Evolutionary conservation across 2,113 vertebrate genomes (phyloP).

Genomic region (Pithys albifrons): DNA sequence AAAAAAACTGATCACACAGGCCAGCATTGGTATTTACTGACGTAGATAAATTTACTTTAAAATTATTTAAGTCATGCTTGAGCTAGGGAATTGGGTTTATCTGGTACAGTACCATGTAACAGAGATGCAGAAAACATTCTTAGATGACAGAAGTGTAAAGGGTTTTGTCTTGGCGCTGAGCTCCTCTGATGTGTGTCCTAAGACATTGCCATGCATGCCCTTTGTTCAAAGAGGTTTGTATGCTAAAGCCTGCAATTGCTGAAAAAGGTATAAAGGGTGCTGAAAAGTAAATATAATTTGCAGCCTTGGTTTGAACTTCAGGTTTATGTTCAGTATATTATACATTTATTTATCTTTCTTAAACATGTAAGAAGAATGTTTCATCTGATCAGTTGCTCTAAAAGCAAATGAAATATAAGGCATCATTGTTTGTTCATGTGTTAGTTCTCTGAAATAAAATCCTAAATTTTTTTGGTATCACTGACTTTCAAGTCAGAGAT

Average conservation of each 20-base stretch:
- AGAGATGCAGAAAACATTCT: neutral
- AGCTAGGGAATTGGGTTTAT: neutral
- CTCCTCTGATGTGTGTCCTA: neutral
- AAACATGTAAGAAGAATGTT: neutral
- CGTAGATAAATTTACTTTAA: neutral
- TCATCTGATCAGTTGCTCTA: neutral
- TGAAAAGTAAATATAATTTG: neutral
- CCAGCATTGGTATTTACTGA: neutral
- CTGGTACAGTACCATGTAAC: neutral
- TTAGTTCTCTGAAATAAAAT: neutral
- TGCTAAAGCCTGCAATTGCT: neutral
- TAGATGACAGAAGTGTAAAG: neutral
- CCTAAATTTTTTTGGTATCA: neutral
- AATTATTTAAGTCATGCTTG: neutral
- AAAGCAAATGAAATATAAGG: neutral
- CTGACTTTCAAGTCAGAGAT: neutral
- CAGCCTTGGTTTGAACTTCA: neutral
- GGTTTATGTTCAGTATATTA: neutral
- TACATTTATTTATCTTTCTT: neutral
- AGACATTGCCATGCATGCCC: neutral
- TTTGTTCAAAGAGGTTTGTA: neutral
- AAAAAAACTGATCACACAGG: neutral
- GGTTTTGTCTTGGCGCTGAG: neutral
- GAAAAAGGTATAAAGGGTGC: neutral
- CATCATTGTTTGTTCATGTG: neutral